Evolutionary conservation across 2,888 invertebrate species (phyloP), one percentile per base, ranked within the genome.

Genomic region (Pristionchus exspectatus): DNA sequence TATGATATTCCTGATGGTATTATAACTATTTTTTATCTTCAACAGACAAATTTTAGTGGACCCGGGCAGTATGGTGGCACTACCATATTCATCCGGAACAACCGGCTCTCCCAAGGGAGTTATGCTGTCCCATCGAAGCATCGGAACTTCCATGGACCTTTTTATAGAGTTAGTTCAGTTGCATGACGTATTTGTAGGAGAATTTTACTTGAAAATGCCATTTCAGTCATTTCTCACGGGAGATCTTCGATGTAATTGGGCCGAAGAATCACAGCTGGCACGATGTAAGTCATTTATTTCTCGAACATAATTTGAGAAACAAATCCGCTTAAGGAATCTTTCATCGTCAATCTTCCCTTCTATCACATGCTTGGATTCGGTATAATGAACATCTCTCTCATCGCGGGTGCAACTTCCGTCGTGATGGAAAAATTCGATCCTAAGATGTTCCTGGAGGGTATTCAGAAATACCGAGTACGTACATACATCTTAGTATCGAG

Each of bases 61-160:
- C 50, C 89, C 81, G 3, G 89, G 90, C 18, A 89, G 91, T 12
- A 88, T 91, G 30, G 92, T 92, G 0, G 88, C 91, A 2, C 90
- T 92, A 0, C 92, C 92, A 4, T 92, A 92, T 81, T 92, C 92
- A 16, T 91, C 91, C 95, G 97, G 97, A 0, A 98, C 98, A 0
- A 94, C 94, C 5, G 94, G 94, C 4, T 87, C 92, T 24, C 93
- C 94, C 2, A 94, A 94, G 90, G 94, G 94, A 14, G 93, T 93
- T 21, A 90, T 92, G 91, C 84, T 94, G 54, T 92, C 92, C 14
- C 94, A 94, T 90, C 88, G 66, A 56, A 94, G 93, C 89, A 90
- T 93, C 50, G 90, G 91, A 2, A 90, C 94, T 24, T 93, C 93
- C 92, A 66, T 93, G 38, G 92, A 92, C 54, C 90, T 93, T 38